A percentile compares a stretch with the other conserved stretches of the same genome.
These are phyloP conservation scores for Cremastinae sp. DNA, from an alignment of 2,888 invertebrate species.

Conservation along the genomic window DNA sequence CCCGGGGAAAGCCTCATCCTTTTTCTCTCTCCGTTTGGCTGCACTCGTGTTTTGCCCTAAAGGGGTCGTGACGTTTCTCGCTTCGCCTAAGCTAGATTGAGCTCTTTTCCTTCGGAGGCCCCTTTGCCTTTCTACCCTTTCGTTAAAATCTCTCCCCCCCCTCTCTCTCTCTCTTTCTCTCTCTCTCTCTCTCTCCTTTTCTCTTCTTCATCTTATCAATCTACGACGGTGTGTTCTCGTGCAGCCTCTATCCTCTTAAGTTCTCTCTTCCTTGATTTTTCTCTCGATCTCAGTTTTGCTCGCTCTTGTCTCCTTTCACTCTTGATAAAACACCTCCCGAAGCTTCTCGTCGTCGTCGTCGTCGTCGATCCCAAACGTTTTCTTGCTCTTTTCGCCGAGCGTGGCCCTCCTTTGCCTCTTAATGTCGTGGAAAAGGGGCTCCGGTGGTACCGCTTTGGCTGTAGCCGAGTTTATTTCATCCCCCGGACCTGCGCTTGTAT, in stretches of 20 bases:
- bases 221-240: no score
- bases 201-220: slow-evolving; percentile 7
- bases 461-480: slow-evolving; percentile 54
- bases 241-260: neutral
- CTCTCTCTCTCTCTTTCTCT: slow-evolving; percentile 45
- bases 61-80: slow-evolving; percentile 56
- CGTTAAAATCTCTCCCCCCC: slow-evolving; percentile 42
- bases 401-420: slow-evolving; percentile 45
- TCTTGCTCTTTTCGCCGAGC: slow-evolving; percentile 25
- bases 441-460: slow-evolving; percentile 37
- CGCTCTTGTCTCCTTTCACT: neutral
- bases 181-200: slow-evolving; percentile 43
- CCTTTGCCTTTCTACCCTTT: slow-evolving; percentile 52
- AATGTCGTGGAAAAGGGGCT: slow-evolving; percentile 51
- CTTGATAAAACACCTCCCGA: slow-evolving; percentile 22
- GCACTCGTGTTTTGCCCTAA: slow-evolving; percentile 39
- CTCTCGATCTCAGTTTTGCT: slow-evolving; percentile 1
- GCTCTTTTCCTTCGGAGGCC: slow-evolving; percentile 54
- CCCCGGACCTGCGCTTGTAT: slow-evolving; percentile 19
- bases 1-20: slow-evolving; percentile 29
- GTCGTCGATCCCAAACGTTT: slow-evolving; percentile 14
- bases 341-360: slow-evolving; percentile 22
- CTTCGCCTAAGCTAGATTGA: slow-evolving; percentile 53
- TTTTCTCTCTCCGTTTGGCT: slow-evolving; percentile 5
- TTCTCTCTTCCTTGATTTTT: slow-evolving; percentile 11